Base-by-base conservation (phyloP, 2,888 invertebrate species). In the Hirtodrosophila histrioides region DNA sequence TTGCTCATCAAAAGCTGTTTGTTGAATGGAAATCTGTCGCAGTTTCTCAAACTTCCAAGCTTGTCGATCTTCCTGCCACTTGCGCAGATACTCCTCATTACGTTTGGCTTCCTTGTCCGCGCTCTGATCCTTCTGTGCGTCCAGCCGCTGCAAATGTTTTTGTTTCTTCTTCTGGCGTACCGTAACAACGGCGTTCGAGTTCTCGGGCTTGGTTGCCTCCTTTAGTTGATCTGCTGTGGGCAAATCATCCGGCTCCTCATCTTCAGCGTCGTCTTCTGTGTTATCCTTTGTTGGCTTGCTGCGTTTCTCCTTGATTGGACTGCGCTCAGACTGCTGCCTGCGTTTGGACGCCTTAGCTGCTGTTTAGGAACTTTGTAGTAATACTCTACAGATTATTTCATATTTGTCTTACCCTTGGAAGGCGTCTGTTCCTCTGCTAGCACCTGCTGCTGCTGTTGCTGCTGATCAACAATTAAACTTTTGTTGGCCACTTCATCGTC, bases 31-130 rank as follows among this genome's bases (percentile, higher is more conserved):
- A n/a, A 94, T 93, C 92, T 96, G 96, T 65, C 94, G 94, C 1
- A 94, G 91, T 90, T 96, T 96, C 91, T 95, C 95, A 89, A 96
- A 96, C 90, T 96, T 96, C 96, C 96, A 96, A 78, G 95, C 93
- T 43, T 91, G 91, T 71, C 92, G 93, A 65, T 94, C 93, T 86
- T 95, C 93, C 89, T 95, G 95, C 96, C 96, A 96, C 84, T 94
- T 93, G 1, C 94, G 94, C 50, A 96, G 89, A 88, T 96, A 96
- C 83, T 92, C 94, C 12, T 94, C 91, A 63, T 94, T 94, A 64
- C 94, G 94, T 43, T 93, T 91, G 77, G 94, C 94, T 9, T 94
- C 92, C 55, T 93, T 93, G 54, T 93, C 92, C 78, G 93, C 93
- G 9, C 92, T 90, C 44, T 92, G 93, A 48, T 92, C 91, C 79